These are phyloP conservation scores for Siphonodentalium dalli DNA, from an alignment of 2,888 invertebrate species.

Conservation along the genomic window DNA sequence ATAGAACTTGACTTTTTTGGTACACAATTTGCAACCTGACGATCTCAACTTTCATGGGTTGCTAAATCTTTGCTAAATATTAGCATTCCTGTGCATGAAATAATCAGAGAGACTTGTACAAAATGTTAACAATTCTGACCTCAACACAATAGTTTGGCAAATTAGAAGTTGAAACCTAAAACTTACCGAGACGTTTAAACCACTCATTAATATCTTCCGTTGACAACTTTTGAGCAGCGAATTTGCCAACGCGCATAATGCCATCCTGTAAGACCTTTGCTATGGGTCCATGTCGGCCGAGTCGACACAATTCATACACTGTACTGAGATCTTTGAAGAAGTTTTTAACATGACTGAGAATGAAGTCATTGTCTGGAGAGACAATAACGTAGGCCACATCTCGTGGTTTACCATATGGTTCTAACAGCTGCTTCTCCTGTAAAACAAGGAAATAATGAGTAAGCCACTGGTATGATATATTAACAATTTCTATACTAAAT, in stretches of 20 bases:
- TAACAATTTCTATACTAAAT: too few species aligned
- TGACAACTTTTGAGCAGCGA: conserved; percentile 71
- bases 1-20: too few species aligned
- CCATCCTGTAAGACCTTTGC: conserved; percentile 84
- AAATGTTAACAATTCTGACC: too few species aligned
- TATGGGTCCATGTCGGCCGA: conserved; percentile 92
- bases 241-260: conserved; percentile 80
- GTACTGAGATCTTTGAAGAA: conserved; percentile 94
- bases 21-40: too few species aligned
- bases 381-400: conserved; percentile 95
- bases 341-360: conserved; percentile 78
- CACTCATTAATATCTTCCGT: conserved; percentile 82
- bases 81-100: too few species aligned
- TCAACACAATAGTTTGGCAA: too few species aligned
- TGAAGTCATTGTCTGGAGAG: conserved; percentile 87
- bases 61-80: too few species aligned
- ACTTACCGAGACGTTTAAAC: conserved; percentile 77
- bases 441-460: conserved; percentile 14
- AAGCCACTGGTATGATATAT: too few species aligned
- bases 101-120: too few species aligned
- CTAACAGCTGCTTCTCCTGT: conserved; percentile 87
- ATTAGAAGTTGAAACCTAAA: neutral
- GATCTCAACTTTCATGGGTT: too few species aligned
- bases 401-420: conserved; percentile 93
- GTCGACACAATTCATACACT: conserved; percentile 90